Conservation (phyloP, 2,113 vertebrate genomes). For the Chaetura pelagica region DNA sequence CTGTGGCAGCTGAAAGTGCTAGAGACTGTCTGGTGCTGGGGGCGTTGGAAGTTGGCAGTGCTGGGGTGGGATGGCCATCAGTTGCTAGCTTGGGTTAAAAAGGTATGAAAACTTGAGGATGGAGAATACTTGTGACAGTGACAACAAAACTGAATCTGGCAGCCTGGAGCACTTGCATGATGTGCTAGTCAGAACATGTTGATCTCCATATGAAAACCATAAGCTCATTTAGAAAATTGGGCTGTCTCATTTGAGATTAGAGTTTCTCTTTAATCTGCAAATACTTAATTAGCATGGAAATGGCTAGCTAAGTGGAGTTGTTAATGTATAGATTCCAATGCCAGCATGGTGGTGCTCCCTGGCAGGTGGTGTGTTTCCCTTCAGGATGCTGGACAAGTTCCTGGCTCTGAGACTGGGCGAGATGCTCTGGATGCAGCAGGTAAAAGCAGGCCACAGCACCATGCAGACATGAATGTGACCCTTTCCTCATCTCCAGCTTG, state of each 20-base stretch:
- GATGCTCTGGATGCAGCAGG: not conserved
- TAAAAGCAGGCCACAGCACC: not conserved
- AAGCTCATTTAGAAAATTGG: slow-evolving; percentile 40
- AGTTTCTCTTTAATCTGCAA: slow-evolving; percentile 29
- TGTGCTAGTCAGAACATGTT: not conserved
- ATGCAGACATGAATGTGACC: accelerated
- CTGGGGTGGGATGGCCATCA: not conserved
- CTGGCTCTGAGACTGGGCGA: not conserved
- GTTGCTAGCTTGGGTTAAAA: not conserved
- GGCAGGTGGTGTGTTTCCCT: not conserved
- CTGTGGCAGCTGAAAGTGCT: not conserved
- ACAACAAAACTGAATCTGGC: not conserved
- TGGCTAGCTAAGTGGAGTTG: not conserved
- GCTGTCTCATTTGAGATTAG: slow-evolving; percentile 21
- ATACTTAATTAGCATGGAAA: slow-evolving; percentile 42
- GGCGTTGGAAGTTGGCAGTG: not conserved
- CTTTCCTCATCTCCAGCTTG: not conserved
- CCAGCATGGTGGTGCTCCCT: not conserved
- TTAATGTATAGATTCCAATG: accelerated
- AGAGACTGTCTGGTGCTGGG: not conserved
- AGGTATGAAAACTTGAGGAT: not conserved
- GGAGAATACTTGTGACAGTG: not conserved
- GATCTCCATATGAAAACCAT: slow-evolving; percentile 7
- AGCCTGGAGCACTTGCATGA: not conserved
- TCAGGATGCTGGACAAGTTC: not conserved